These are phyloP conservation scores for Polypterus senegalus DNA, from an alignment of 2,113 vertebrate species.

Conservation along the genomic window DNA sequence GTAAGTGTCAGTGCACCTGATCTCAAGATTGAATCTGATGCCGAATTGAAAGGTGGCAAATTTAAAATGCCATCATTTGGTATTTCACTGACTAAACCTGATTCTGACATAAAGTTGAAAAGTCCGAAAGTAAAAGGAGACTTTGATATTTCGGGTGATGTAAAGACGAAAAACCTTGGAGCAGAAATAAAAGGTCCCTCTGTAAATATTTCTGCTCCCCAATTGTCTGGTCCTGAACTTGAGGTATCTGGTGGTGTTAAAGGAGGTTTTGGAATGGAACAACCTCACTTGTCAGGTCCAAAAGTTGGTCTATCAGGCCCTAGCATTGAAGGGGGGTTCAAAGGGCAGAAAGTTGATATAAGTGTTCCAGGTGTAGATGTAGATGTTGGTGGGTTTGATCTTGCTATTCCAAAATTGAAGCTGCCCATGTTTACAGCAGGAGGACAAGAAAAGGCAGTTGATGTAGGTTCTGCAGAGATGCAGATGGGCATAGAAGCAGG, in stretches of 20 bases:
- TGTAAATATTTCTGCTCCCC: too few relatives aligned
- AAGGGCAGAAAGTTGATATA: neutral
- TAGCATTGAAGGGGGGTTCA: neutral
- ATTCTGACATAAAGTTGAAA: conserved; percentile 23
- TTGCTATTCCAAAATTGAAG: conserved; percentile 50
- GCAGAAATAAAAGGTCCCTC: conserved; percentile 20
- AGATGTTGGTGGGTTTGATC: conserved; percentile 24
- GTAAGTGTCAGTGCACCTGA: conserved; percentile 1
- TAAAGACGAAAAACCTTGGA: conserved; percentile 6
- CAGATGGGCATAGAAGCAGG: neutral
- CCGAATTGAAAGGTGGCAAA: conserved; percentile 2
- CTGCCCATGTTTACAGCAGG: conserved; percentile 47
- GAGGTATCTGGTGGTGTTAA: too few relatives aligned
- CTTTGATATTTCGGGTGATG: conserved; percentile 17
- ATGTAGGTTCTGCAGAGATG: conserved; percentile 37
- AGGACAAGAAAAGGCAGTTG: conserved; percentile 44
- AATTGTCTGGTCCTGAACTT: conserved; percentile 8
- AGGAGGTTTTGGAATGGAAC: neutral
- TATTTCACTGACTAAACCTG: conserved; percentile 15
- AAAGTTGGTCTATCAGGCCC: neutral
- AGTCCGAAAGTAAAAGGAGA: conserved; percentile 18
- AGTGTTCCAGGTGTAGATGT: conserved; percentile 21
- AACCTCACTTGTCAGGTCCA: neutral
- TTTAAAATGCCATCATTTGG: neutral
- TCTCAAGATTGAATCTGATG: conserved; percentile 2